Conservation (phyloP, 2,113 vertebrate genomes). For the Notiomystis cincta region DNA sequence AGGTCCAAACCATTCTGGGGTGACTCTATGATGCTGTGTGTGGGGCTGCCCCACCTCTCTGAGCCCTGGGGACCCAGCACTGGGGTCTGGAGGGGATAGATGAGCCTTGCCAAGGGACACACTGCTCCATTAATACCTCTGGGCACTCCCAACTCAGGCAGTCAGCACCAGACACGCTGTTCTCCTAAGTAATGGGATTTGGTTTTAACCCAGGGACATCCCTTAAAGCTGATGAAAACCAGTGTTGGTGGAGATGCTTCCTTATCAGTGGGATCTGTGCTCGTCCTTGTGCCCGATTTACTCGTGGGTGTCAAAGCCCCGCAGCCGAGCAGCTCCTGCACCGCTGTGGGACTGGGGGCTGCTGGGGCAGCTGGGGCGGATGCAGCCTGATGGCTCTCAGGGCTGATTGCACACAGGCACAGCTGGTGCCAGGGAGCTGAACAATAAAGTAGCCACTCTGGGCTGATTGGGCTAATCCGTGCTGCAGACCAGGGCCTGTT, state of each 20-base stretch:
- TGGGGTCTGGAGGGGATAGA: neutral
- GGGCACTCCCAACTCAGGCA: accelerated
- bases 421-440: conserved; percentile 70
- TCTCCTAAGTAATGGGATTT: neutral
- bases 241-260: neutral
- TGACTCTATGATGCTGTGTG: neutral
- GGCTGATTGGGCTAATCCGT: conserved; percentile 16
- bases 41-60: neutral
- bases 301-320: accelerated
- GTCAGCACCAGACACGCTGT: neutral
- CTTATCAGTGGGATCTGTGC: accelerated
- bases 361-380: conserved; percentile 68
- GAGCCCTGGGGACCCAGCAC: accelerated
- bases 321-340: neutral
- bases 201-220: neutral
- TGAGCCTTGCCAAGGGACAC: accelerated
- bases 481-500: conserved; percentile 27
- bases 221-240: neutral
- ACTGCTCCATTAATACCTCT: neutral
- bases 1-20: neutral
- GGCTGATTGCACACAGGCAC: conserved; percentile 54
- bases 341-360: neutral
- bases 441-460: conserved; percentile 50
- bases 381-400: conserved; percentile 36
- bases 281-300: accelerated